Evolutionary conservation across 1,140 invertebrate genomes (phyloP), one percentile per base, ranked within the genome.

Genomic region (Leguminivora glycinivorella): DNA sequence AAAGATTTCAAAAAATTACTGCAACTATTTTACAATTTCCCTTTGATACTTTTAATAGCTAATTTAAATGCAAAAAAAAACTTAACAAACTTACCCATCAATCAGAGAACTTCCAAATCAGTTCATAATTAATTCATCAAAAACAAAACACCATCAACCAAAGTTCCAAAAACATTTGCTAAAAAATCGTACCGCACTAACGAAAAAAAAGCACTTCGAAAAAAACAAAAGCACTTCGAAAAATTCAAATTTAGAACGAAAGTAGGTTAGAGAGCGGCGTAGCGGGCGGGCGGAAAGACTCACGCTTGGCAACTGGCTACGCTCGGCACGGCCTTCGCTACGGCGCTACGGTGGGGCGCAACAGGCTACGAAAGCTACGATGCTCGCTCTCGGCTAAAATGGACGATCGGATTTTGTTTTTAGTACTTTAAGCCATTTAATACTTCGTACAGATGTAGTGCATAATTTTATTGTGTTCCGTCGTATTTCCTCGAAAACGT

Each of bases 261-360:
- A 43, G 31, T 67, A 67, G 66, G 66, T 43, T 43, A 67, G 60
- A 19, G 66, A 67, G 66, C 34, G 29, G 34, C 66, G 29, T 52
- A 52, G 47, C 47, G 19, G 14, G 68, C 68, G 68, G 25, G 68
- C 43, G 43, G 68, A 25, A 34, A 5, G 40, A 31, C 25, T n/a
- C 43, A 12, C 68, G 22, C 40, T 69, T 17, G 22, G 68, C 22
- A 31, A 69, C 68, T 69, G 68, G 68, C 68, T 69, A 69, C 40
- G 68, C n/a, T 43, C 40, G 40, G 4, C 17, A 43, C 40, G 40
- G 40, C 40, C n/a, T n/a, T n/a, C n/a, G 34, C 34, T 38, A 38
- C 34, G 34, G 10, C 34, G 34, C 34, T 38, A 38, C 34, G 12
- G n/a, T n/a, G n/a, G n/a, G n/a, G 34, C 34, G 34, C 56, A 56